Percentiles rank a stretch among this genome's conserved stretches.
phyloP scores from a whole-genome alignment of 2,888 invertebrate species.

The Acronicta leporina region DNA sequence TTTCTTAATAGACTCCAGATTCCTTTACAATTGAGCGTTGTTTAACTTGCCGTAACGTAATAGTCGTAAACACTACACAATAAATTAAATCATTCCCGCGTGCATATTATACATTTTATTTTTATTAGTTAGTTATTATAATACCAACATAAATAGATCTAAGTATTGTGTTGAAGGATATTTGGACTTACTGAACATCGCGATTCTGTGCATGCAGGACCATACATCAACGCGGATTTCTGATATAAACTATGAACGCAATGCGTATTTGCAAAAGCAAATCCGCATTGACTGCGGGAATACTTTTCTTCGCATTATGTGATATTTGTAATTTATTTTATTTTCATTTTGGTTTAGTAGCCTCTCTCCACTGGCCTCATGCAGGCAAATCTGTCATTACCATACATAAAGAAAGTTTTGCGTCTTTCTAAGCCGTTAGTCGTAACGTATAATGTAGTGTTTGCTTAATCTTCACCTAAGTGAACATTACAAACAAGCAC shows the following conservation, averaged over 20 bases:
- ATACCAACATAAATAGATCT: slow-evolving; percentile 5
- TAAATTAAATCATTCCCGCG: slow-evolving; percentile 22
- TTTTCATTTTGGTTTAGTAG: slow-evolving; percentile 12
- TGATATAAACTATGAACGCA: slow-evolving; percentile 37
- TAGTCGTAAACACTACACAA: slow-evolving; percentile 23
- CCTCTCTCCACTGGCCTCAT: background rate
- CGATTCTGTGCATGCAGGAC: slow-evolving; percentile 17
- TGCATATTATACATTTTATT: slow-evolving; percentile 2
- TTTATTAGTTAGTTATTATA: slow-evolving; percentile 16
- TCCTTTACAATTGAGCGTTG: slow-evolving; percentile 30
- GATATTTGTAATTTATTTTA: slow-evolving; percentile 25
- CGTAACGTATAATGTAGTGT: slow-evolving; percentile 1
- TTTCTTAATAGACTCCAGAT: slow-evolving; percentile 37
- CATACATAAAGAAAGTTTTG: slow-evolving; percentile 6
- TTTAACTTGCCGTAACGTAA: slow-evolving; percentile 39
- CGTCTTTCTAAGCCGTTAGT: slow-evolving; percentile 1
- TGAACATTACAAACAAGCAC: background rate
- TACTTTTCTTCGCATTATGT: slow-evolving; percentile 32
- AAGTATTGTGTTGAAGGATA: slow-evolving; percentile 13
- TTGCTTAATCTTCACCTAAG: background rate
- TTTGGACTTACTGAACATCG: slow-evolving; percentile 6
- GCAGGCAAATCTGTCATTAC: slow-evolving; percentile 8
- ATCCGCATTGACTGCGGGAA: slow-evolving; percentile 20
- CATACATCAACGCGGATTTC: slow-evolving; percentile 29
- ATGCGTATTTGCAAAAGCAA: slow-evolving; percentile 37